A percentile compares a stretch with the other conserved stretches of the same genome.
phyloP scores from a whole-genome alignment of 1,140 invertebrate genomes.

The Zaprionus nigranus region DNA sequence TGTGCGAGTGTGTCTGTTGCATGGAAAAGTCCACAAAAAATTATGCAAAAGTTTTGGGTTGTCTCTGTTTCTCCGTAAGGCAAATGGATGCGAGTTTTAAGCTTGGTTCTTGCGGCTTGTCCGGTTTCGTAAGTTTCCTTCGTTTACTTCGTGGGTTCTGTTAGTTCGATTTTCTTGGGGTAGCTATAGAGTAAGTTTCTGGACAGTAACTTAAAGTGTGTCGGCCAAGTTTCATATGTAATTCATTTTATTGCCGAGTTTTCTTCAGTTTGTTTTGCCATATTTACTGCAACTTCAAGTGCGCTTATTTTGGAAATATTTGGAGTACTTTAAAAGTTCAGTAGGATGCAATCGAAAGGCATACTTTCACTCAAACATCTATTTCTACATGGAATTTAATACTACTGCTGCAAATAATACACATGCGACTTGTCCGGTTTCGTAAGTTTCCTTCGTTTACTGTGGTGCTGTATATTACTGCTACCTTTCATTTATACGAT shows the following conservation, averaged over 20 bases:
- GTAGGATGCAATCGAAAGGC: too few species aligned
- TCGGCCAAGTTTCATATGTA: background rate
- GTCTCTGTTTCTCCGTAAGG: constrained; percentile 29
- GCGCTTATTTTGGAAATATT: background rate
- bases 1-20: constrained; percentile 1
- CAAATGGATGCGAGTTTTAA: constrained; percentile 7
- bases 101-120: constrained; percentile 42
- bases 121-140: constrained; percentile 26
- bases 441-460: too few species aligned
- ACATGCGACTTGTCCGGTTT: too few species aligned
- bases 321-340: background rate
- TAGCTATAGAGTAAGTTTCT: background rate
- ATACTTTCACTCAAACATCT: background rate
- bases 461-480: too few species aligned
- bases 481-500: too few species aligned
- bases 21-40: constrained; percentile 39
- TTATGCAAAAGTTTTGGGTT: constrained; percentile 63
- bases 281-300: background rate
- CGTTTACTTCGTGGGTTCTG: background rate
- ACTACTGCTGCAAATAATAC: background rate
- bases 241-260: background rate
- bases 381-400: too few species aligned
- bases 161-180: background rate
- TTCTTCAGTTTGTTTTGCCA: background rate
- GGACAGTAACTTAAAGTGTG: background rate